phyloP scores from a whole-genome alignment of 2,888 invertebrate genomes.

The Tortrix viridana region DNA sequence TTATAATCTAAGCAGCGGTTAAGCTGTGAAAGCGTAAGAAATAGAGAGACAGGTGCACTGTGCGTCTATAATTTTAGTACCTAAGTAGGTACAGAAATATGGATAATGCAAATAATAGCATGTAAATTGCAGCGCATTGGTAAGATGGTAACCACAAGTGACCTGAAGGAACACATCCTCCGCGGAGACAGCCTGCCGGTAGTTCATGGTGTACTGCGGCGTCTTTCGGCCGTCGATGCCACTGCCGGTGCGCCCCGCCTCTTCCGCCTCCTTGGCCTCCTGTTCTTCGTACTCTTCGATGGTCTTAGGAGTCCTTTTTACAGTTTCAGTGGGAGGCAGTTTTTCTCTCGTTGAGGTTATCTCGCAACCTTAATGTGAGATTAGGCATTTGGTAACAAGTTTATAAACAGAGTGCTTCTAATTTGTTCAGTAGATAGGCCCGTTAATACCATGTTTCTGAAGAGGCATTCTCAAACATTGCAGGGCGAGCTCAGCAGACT shows the following conservation, averaged over 20 bases:
- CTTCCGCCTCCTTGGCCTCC: slow-evolving; percentile 81
- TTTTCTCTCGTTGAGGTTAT: slow-evolving; percentile 67
- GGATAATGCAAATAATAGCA: no score
- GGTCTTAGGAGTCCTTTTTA: slow-evolving; percentile 58
- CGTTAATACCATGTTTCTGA: no score
- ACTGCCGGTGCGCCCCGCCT: slow-evolving; percentile 65
- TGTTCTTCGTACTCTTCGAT: slow-evolving; percentile 78
- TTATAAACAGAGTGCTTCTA: no score
- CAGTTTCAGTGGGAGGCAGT: slow-evolving; percentile 41
- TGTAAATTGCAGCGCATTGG: no score
- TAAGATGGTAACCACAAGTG: slow-evolving; percentile 30
- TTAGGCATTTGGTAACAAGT: background rate
- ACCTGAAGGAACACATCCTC: slow-evolving; percentile 95
- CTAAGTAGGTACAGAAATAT: no score
- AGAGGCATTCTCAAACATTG: no score
- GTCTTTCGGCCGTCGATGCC: slow-evolving; percentile 85
- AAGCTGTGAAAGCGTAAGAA: no score
- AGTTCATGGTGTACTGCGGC: slow-evolving; percentile 91
- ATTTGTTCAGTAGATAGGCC: no score
- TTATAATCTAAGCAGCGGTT: no score
- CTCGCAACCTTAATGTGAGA: slow-evolving; percentile 56
- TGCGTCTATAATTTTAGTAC: no score
- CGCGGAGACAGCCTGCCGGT: slow-evolving; percentile 92
- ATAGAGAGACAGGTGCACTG: no score
- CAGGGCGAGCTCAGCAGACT: no score